A percentile compares a stretch with the other conserved stretches of the same genome.
Evolutionary conservation across 2,113 vertebrate species (phyloP).

Genomic region (Motacilla tschutschensis): DNA sequence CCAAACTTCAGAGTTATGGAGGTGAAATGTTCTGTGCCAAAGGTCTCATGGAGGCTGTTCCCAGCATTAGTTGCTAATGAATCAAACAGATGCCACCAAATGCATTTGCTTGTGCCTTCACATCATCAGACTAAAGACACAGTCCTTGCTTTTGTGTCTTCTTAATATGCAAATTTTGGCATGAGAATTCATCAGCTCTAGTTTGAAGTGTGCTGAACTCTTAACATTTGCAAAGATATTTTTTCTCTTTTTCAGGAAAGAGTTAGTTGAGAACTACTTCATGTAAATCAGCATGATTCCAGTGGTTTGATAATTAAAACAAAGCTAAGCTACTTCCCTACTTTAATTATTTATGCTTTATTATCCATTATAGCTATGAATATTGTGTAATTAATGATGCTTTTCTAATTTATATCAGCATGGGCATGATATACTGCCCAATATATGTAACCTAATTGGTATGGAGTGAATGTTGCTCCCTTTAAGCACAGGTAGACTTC

Average conservation of each 20-base stretch:
- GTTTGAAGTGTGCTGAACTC: neutral
- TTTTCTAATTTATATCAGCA: constrained; percentile 6
- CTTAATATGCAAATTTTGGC: neutral
- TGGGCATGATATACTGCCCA: neutral
- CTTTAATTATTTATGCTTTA: constrained; percentile 4
- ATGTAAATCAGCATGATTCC: neutral
- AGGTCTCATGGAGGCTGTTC: neutral
- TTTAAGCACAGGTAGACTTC: neutral
- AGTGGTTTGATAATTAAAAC: neutral
- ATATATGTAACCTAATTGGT: neutral
- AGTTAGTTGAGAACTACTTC: neutral
- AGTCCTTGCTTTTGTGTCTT: neutral
- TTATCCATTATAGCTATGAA: neutral
- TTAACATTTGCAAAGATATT: neutral
- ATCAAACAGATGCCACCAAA: neutral
- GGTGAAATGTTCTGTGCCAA: neutral
- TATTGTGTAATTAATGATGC: constrained; percentile 14
- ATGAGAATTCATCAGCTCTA: neutral
- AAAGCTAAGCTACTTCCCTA: neutral
- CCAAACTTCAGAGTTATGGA: neutral
- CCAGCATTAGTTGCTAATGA: neutral
- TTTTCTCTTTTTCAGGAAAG: neutral
- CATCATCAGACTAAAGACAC: neutral
- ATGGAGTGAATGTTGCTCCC: neutral
- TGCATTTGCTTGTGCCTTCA: neutral